Conservation (phyloP, 1,140 invertebrate genomes). For the Samia ricini region DNA sequence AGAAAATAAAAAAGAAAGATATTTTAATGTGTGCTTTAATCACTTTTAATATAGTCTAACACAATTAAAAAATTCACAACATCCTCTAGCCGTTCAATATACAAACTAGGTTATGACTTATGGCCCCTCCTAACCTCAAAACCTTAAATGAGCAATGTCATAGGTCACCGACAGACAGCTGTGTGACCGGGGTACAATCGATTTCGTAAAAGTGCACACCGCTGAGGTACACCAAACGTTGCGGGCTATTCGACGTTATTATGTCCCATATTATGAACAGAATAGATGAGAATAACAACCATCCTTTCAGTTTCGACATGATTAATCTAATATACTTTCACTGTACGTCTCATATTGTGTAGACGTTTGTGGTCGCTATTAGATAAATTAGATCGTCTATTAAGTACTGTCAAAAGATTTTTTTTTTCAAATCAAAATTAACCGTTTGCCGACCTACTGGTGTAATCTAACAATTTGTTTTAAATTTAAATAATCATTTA, state of each 20-base stretch:
- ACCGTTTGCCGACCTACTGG: neutral
- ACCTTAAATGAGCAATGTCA: constrained; percentile 7
- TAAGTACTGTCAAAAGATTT: neutral
- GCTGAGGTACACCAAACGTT: too few species aligned
- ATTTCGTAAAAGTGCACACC: constrained; percentile 4
- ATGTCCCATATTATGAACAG: neutral
- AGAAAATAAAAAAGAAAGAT: too few species aligned
- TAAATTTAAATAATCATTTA: too few species aligned
- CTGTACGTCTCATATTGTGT: neutral
- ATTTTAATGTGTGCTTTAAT: too few species aligned
- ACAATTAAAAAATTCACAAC: neutral
- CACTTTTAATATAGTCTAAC: neutral
- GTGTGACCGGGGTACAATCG: constrained; percentile 1
- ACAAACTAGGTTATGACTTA: constrained; percentile 4
- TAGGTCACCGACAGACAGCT: constrained; percentile 2
- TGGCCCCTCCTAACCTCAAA: constrained; percentile 1
- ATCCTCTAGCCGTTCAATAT: neutral
- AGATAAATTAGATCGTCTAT: neutral
- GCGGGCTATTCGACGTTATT: neutral
- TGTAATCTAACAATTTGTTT: too few species aligned
- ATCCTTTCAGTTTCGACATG: neutral
- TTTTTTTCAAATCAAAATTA: neutral
- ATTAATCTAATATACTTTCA: neutral
- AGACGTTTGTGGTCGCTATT: neutral
- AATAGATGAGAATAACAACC: neutral